Evolutionary conservation across 2,888 invertebrate species (phyloP), one percentile per base, ranked within the genome.

Genomic region (Campoplex nolae): DNA sequence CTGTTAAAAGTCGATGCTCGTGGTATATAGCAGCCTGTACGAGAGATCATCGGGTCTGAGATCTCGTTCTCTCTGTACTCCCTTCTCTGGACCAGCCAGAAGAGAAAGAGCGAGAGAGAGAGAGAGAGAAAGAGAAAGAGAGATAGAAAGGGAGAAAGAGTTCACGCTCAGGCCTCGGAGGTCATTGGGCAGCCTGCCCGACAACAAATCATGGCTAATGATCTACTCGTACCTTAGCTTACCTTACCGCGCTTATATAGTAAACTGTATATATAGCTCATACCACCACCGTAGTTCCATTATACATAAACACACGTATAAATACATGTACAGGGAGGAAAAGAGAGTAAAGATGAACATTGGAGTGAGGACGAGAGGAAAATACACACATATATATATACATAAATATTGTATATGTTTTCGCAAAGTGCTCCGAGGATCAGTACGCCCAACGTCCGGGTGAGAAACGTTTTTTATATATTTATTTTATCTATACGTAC

Each of bases 201-300:
- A 93, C 94, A 94, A 94, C 94, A 94, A 94, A 94, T 94, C 94
- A 94, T 93, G 93, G 93, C 94, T 94, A 94, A 94, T 94, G 94
- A 94, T 94, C 94, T 94, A 92, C 91, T 92, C 93, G 93, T 93
- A 92, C 92, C 91, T 92, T 91, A 91, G 91, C 91, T 91, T 92
- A 91, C 91, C 92, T 92, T 92, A 90, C 91, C 87, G 73, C 83
- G 78, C 68, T 65, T 84, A 82, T 75, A 75, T 58, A 76, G 75
- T 70, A 42, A 74, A 70, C 67, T 62, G 58, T 62, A 35, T 80
- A 77, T 67, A 71, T 71, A 81, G 65, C 76, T 38, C 68, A 35
- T 84, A 87, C 78, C 78, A 75, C 74, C 84, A 65, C 54, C 78
- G 62, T 54, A 76, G 62, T 77, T 35, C 77, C 71, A 79, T 70